These are phyloP conservation scores for Zelostemma sp. DNA, from an alignment of 1,140 invertebrate genomes.

Conservation along the genomic window DNA sequence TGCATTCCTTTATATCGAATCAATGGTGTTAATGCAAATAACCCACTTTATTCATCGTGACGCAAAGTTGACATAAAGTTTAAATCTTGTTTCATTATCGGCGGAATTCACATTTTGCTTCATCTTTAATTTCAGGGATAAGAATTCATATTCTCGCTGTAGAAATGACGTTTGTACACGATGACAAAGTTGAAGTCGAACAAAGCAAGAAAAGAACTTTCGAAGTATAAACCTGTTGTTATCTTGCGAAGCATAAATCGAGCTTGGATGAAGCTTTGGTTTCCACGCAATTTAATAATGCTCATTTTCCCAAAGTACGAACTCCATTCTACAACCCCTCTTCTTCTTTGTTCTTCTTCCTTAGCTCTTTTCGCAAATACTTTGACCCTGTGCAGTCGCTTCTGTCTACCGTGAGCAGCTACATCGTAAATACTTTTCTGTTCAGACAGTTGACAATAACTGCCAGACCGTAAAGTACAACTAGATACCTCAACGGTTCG, in stretches of 20 bases:
- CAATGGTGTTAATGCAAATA: too few species aligned
- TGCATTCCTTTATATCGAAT: too few species aligned
- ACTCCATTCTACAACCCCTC: conserved; percentile 12
- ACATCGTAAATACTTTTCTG: conserved; percentile 36
- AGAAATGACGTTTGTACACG: too few species aligned
- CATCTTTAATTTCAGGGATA: too few species aligned
- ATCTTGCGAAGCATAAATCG: conserved; percentile 38
- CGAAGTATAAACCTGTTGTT: conserved; percentile 7
- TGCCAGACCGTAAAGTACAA: conserved; percentile 31
- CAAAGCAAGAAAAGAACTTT: conserved; percentile 3
- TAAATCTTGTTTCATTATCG: too few species aligned
- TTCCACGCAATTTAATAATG: conserved; percentile 45
- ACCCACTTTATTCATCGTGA: too few species aligned
- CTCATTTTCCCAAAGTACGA: conserved; percentile 18
- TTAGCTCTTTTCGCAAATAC: conserved; percentile 6
- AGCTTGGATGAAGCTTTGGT: conserved; percentile 21
- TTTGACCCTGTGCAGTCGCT: conserved; percentile 4
- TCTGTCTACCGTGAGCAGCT: conserved; percentile 8
- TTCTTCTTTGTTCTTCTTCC: conserved; percentile 1
- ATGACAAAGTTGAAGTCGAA: too few species aligned
- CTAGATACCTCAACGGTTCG: conserved; percentile 17
- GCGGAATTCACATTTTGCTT: too few species aligned
- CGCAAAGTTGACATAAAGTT: too few species aligned
- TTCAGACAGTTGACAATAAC: conserved; percentile 22
- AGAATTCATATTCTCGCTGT: too few species aligned